Conservation (phyloP, 2,113 vertebrate species). For the Craseonycteris thonglongyai region DNA sequence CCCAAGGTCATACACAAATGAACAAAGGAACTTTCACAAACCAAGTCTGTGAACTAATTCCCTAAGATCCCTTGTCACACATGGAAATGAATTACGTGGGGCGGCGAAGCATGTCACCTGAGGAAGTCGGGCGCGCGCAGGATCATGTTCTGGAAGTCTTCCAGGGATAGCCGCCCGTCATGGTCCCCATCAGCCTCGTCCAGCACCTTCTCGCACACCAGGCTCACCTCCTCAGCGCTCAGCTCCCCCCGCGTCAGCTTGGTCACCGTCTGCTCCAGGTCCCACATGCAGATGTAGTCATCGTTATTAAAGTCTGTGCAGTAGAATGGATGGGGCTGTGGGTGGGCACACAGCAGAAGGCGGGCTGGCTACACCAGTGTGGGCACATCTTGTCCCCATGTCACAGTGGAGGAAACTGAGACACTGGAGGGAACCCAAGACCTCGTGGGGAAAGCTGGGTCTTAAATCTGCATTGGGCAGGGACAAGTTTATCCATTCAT, state of each 20-base stretch:
- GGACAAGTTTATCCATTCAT: neutral
- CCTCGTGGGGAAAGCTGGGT: neutral
- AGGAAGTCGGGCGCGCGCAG: conserved; percentile 94
- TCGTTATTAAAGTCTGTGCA: conserved; percentile 93
- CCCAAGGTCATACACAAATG: neutral
- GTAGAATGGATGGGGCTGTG: neutral
- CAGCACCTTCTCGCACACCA: conserved; percentile 96
- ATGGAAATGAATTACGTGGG: fast-evolving
- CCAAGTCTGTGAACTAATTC: neutral
- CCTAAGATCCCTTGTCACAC: neutral
- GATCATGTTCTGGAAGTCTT: conserved; percentile 97
- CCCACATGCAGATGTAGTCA: conserved; percentile 92
- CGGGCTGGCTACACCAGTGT: neutral
- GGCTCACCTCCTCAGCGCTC: conserved; percentile 88
- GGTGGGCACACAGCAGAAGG: neutral
- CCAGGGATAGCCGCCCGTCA: conserved; percentile 91
- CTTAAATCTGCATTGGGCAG: neutral
- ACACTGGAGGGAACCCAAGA: neutral
- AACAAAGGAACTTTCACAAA: neutral
- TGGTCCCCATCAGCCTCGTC: conserved; percentile 93
- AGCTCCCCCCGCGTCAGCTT: conserved; percentile 93
- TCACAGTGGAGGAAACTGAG: neutral
- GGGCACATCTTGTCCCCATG: neutral
- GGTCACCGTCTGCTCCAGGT: conserved; percentile 93
- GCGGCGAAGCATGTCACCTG: conserved; percentile 79